Base-by-base conservation (phyloP, 2,888 invertebrate species). In the Portevinia maculata region DNA sequence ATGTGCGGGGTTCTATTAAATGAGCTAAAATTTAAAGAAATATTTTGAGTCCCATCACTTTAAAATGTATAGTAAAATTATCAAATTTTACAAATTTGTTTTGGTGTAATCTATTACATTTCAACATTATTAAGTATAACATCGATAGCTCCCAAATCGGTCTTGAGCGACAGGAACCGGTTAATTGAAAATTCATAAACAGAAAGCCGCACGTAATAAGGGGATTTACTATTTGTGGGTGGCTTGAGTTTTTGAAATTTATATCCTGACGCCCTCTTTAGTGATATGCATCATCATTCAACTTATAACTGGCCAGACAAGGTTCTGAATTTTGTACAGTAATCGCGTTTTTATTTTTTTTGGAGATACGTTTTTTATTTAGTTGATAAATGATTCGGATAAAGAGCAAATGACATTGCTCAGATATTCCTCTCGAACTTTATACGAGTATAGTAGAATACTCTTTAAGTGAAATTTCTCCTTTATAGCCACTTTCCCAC, bases 131-230 rank as follows among this genome's bases (percentile, higher is more conserved):
- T 48, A 57, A 41, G 37, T 65, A 50, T n/a, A 24, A 24, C 5
- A 55, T 37, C 13, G 39, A 50, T 8, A 70, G 57, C 39, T 39
- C 39, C 1, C 6, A 70, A 70, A 78, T 59, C 44, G 57, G 30
- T 71, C 64, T 44, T 8, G 13, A 11, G 1, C 41, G 7, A 15
- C n/a, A 50, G 13, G 19, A 15, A 39, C 15, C 52, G 28, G 28
- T 37, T 53, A 59, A 71, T 78, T 59, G 71, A 64, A 78, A 71
- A 64, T 78, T 78, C 71, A 53, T 34, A 78, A 50, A 13, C 57
- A 62, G 48, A 62, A 24, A 21, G 15, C n/a, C 9, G 2, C 28
- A 39, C n/a, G 30, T 55, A 15, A 28, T 7, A 19, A 34, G 3
- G 8, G n/a, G 53, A n/a, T n/a, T n/a, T n/a, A n/a, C n/a, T n/a